phyloP scores from a whole-genome alignment of 2,888 invertebrate species.

The Phortica okadai region DNA sequence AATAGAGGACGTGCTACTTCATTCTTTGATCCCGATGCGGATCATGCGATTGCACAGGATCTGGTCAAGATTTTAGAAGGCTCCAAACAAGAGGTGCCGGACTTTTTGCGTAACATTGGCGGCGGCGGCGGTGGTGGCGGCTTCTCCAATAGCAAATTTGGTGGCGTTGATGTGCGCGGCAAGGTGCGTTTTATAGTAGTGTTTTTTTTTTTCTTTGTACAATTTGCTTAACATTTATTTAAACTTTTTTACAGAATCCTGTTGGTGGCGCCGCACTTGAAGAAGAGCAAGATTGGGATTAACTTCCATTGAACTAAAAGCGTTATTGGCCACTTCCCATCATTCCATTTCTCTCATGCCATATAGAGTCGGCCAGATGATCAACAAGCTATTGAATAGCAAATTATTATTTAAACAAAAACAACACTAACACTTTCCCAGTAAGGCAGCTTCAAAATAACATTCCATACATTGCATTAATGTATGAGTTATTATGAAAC shows the following conservation, averaged over 20 bases:
- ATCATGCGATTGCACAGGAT: conserved; percentile 80
- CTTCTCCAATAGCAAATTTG: conserved; percentile 78
- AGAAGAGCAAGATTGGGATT: conserved; percentile 60
- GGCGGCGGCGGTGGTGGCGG: conserved; percentile 76
- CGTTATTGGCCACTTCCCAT: no score
- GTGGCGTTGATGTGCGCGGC: conserved; percentile 82
- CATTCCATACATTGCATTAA: no score
- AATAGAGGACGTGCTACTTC: conserved; percentile 92
- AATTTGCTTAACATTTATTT: neutral
- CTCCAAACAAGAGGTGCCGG: conserved; percentile 88
- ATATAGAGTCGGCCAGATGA: no score
- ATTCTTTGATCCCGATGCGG: conserved; percentile 84
- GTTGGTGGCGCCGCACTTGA: conserved; percentile 56
- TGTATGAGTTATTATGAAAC: no score
- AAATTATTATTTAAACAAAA: no score
- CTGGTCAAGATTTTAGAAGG: conserved; percentile 86
- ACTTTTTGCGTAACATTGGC: conserved; percentile 81
- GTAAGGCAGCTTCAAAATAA: no score
- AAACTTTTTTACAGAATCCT: neutral
- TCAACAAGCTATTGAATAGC: no score
- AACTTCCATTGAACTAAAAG: no score
- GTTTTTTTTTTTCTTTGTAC: conserved; percentile 26
- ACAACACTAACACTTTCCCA: no score
- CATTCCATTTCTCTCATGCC: no score
- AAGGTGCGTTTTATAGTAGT: conserved; percentile 38